Conservation (phyloP, 1,140 invertebrate genomes). For the Orchesella cincta region DNA sequence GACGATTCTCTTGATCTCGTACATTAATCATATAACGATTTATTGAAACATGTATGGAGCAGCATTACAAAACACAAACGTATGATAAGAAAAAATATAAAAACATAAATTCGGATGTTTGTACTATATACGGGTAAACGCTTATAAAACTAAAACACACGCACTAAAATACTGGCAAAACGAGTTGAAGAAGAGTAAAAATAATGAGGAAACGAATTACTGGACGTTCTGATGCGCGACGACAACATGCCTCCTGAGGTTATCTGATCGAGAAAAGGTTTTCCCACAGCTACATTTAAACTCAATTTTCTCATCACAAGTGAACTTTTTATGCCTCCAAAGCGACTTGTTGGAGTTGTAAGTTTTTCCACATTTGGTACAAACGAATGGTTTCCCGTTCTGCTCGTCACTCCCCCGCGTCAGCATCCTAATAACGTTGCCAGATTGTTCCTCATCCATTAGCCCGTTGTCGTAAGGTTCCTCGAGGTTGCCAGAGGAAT, state of each 20-base stretch:
- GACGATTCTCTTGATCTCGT: too few relatives aligned
- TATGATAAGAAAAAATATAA: not conserved
- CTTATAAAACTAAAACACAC: not conserved
- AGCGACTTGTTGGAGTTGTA: constrained; percentile 44
- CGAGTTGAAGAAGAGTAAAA: too few relatives aligned
- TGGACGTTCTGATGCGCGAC: too few relatives aligned
- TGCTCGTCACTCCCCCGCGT: not conserved
- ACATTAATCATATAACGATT: too few relatives aligned
- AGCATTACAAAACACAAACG: not conserved
- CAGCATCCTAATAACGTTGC: not conserved
- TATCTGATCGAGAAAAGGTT: constrained; percentile 44
- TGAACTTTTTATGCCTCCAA: constrained; percentile 47
- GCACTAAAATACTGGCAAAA: too few relatives aligned
- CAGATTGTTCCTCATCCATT: not conserved
- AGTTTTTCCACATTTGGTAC: constrained; percentile 38
- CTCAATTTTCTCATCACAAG: constrained; percentile 37
- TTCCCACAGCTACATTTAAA: constrained; percentile 45
- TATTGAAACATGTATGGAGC: not conserved
- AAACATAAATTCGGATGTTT: not conserved
- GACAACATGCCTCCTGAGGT: constrained; percentile 42
- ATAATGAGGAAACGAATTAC: too few relatives aligned
- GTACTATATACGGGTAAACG: not conserved
- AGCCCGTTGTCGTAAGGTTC: not conserved
- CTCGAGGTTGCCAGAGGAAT: not conserved
- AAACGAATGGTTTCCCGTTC: not conserved